Conservation (phyloP, 2,797 vertebrate genomes). For the Darevskia mixta region DNA sequence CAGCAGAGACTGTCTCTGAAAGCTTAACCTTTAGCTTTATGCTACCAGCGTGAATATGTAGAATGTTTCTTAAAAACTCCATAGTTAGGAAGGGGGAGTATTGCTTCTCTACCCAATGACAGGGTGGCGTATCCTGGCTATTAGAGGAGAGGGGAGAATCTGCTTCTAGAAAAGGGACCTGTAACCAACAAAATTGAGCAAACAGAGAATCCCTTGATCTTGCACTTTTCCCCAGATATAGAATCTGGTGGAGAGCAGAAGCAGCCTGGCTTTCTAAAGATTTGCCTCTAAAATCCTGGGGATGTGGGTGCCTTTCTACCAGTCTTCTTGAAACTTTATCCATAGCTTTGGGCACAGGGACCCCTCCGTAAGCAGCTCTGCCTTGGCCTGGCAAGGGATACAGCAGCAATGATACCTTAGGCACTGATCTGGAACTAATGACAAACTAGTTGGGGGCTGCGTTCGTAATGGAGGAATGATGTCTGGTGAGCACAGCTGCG, state of each 20-base stretch:
- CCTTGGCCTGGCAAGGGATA: background rate
- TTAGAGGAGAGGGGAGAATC: background rate
- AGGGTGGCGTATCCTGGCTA: background rate
- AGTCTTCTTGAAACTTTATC: background rate
- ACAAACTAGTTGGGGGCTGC: background rate
- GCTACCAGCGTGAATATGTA: background rate
- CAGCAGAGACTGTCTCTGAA: background rate
- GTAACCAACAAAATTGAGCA: background rate
- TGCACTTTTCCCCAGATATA: background rate
- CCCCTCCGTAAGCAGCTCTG: background rate
- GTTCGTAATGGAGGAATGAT: background rate
- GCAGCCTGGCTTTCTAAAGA: background rate
- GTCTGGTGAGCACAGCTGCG: slow-evolving; percentile 9
- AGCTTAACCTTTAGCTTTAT: background rate
- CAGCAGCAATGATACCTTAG: background rate
- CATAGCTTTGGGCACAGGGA: background rate
- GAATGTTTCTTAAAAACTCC: background rate
- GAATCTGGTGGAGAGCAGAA: background rate
- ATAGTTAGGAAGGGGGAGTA: background rate
- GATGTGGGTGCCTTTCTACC: background rate
- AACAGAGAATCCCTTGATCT: background rate
- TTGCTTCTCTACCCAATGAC: background rate
- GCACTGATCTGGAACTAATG: slow-evolving; percentile 1
- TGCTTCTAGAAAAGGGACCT: background rate
- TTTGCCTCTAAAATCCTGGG: background rate